These are phyloP conservation scores for Ctenopoma kingsleyae DNA, from an alignment of 2,797 vertebrate species.

Conservation along the genomic window DNA sequence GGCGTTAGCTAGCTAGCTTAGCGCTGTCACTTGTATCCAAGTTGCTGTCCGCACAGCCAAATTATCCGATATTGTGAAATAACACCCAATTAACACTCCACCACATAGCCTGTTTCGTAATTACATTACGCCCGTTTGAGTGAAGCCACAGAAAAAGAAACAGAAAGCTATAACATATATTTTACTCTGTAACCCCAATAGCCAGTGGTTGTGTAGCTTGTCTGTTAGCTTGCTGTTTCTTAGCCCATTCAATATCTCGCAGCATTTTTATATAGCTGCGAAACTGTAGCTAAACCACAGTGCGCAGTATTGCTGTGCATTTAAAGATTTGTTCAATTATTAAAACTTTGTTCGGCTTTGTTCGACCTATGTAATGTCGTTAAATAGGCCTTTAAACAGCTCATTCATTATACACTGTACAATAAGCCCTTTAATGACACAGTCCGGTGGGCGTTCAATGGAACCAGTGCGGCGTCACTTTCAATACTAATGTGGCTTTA, in stretches of 20 bases:
- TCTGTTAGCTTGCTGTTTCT: slow-evolving; percentile 58
- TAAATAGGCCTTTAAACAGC: slow-evolving; percentile 13
- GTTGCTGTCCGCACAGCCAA: slow-evolving; percentile 50
- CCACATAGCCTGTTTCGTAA: neutral
- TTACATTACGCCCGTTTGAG: neutral
- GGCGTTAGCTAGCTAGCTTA: slow-evolving; percentile 70
- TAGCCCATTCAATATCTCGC: slow-evolving; percentile 69
- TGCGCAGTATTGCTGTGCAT: slow-evolving; percentile 26
- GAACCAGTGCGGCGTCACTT: slow-evolving; percentile 38
- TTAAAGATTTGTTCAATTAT: slow-evolving; percentile 4
- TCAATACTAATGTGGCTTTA: slow-evolving; percentile 27
- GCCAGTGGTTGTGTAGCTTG: slow-evolving; percentile 43
- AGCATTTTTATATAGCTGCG: slow-evolving; percentile 35
- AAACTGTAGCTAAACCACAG: slow-evolving; percentile 24
- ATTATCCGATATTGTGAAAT: slow-evolving; percentile 21
- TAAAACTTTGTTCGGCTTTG: slow-evolving; percentile 14
- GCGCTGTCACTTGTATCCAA: slow-evolving; percentile 80
- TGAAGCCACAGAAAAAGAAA: neutral
- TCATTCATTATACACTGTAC: slow-evolving; percentile 50
- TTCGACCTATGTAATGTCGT: neutral
- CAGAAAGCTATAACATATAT: neutral
- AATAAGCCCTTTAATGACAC: slow-evolving; percentile 67
- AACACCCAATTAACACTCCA: neutral
- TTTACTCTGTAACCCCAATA: slow-evolving; percentile 17
- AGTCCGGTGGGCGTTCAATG: slow-evolving; percentile 45